phyloP scores from a whole-genome alignment of 1,140 invertebrate genomes.

The Atopsyche davidsoni region DNA sequence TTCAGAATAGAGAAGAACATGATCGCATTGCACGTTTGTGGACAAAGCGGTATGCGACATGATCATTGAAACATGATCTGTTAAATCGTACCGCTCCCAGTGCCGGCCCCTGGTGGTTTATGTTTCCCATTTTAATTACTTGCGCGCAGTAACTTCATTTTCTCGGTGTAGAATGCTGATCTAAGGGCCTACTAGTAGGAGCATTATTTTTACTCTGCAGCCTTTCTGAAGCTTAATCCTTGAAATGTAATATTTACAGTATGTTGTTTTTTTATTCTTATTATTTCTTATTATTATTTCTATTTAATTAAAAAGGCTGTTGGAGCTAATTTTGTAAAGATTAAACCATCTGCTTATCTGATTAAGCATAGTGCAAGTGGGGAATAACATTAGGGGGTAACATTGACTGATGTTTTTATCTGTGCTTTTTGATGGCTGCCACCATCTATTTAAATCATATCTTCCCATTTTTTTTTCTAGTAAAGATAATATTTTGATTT shows the following conservation, averaged over 20 bases:
- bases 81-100: conserved; percentile 24
- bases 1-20: conserved; percentile 95
- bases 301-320: no score
- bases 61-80: no score
- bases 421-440: conserved; percentile 26
- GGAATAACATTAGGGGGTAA: conserved; percentile 11
- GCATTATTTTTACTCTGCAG: no score
- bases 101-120: conserved; percentile 11
- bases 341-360: not conserved
- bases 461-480: conserved; percentile 23
- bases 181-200: no score
- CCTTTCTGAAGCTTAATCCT: no score
- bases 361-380: not conserved
- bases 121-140: conserved; percentile 8
- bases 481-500: conserved; percentile 21
- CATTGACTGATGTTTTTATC: conserved; percentile 26
- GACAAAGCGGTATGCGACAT: conserved; percentile 97
- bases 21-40: conserved; percentile 95
- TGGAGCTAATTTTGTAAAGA: no score
- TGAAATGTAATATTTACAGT: no score
- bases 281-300: no score
- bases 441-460: conserved; percentile 21
- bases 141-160: no score
- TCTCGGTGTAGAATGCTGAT: no score
- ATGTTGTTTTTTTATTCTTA: no score